Conservation (phyloP, 2,113 vertebrate genomes). For the Gadus macrocephalus region DNA sequence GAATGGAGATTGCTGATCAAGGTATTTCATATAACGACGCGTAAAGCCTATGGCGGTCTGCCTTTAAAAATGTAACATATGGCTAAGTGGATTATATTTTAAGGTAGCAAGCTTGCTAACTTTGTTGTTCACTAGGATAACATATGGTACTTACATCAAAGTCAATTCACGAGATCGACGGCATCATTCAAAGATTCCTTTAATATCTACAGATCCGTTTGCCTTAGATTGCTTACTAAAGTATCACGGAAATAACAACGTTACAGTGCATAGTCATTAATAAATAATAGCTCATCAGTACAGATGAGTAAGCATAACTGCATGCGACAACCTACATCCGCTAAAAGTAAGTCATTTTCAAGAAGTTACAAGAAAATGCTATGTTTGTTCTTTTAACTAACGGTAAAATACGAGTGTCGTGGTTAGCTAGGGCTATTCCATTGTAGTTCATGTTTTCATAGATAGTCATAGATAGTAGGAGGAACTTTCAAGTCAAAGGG, state of each 20-base stretch:
- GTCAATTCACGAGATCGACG: not conserved
- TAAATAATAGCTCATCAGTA: too few species aligned
- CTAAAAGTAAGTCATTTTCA: not conserved
- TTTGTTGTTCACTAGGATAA: constrained; percentile 22
- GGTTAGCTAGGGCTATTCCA: too few species aligned
- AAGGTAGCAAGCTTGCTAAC: constrained; percentile 56
- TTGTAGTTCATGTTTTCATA: too few species aligned
- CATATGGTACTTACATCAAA: constrained; percentile 41
- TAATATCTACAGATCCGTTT: too few species aligned
- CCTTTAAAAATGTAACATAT: too few species aligned
- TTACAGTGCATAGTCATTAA: not conserved
- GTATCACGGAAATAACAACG: constrained; percentile 25
- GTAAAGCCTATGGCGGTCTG: not conserved
- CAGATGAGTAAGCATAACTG: too few species aligned
- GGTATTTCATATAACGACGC: constrained; percentile 45
- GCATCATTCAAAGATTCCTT: not conserved
- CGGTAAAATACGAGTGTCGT: too few species aligned
- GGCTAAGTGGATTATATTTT: constrained; percentile 6
- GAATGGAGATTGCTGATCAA: constrained; percentile 68
- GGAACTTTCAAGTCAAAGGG: too few species aligned
- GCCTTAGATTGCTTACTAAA: not conserved
- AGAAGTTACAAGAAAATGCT: not conserved
- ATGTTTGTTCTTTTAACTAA: not conserved
- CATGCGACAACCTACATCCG: not conserved
- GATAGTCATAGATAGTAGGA: too few species aligned